These are phyloP conservation scores for Gonocerus acuteangulatus DNA, from an alignment of 2,888 invertebrate genomes.

Conservation along the genomic window DNA sequence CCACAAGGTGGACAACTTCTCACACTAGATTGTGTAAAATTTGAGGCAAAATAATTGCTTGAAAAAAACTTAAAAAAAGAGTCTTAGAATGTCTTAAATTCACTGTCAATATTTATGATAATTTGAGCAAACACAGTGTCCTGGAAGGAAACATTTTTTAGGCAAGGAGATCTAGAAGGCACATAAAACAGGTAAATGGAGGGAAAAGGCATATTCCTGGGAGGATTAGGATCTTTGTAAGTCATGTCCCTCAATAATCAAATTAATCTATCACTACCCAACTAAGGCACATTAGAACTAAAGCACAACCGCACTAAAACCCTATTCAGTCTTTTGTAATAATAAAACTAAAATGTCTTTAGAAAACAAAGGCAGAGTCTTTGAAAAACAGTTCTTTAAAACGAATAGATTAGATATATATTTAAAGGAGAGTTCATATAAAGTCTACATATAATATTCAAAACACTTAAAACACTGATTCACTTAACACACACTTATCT, in stretches of 20 bases:
- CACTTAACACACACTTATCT: slow-evolving; percentile 43
- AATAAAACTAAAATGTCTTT: neutral
- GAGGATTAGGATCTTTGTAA: neutral
- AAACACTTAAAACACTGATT: slow-evolving; percentile 12
- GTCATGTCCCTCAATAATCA: neutral
- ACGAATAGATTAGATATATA: slow-evolving; percentile 16
- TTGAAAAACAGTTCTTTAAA: slow-evolving; percentile 25
- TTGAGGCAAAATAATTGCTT: too few species aligned
- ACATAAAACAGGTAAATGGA: neutral
- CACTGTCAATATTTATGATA: too few species aligned
- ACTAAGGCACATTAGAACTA: slow-evolving; percentile 13
- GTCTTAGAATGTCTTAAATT: too few species aligned
- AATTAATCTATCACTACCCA: neutral
- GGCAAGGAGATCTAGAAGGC: too few species aligned
- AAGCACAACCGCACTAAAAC: slow-evolving; percentile 7
- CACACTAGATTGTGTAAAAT: too few species aligned
- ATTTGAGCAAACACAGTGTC: too few species aligned
- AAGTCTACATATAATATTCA: slow-evolving; percentile 13
- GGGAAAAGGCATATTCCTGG: slow-evolving; percentile 10
- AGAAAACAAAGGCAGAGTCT: slow-evolving; percentile 18
- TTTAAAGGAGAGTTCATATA: slow-evolving; percentile 21
- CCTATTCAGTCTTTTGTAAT: slow-evolving; percentile 7
- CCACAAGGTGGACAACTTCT: too few species aligned
- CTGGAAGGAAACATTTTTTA: too few species aligned
- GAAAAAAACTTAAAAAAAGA: too few species aligned